These are phyloP conservation scores for Nylanderia fulva DNA, from an alignment of 1,140 invertebrate species.

Conservation along the genomic window DNA sequence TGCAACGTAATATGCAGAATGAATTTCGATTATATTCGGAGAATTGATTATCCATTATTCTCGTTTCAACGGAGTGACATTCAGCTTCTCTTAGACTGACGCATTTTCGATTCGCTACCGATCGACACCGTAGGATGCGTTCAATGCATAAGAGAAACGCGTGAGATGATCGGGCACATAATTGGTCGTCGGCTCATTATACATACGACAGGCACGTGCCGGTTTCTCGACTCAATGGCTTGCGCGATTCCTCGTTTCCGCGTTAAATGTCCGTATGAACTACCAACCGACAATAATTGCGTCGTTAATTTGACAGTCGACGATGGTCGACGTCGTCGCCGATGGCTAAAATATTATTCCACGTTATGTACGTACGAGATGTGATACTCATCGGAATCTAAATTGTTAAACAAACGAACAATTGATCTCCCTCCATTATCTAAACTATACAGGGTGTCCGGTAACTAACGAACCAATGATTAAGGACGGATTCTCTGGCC, in stretches of 20 bases:
- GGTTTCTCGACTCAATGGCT: slow-evolving; percentile 31
- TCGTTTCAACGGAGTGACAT: neutral
- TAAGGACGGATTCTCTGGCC: no score
- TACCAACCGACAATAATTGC: slow-evolving; percentile 44
- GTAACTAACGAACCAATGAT: no score
- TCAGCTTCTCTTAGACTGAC: slow-evolving; percentile 1
- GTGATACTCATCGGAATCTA: neutral
- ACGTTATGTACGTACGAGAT: neutral
- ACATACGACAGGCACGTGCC: slow-evolving; percentile 32
- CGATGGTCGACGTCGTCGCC: neutral
- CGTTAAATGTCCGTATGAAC: slow-evolving; percentile 29
- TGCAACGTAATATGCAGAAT: neutral
- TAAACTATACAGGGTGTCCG: no score
- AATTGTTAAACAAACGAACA: neutral
- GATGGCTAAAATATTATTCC: slow-evolving; percentile 6
- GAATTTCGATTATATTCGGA: neutral
- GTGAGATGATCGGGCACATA: slow-evolving; percentile 53
- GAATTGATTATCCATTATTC: slow-evolving; percentile 15
- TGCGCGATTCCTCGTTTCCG: slow-evolving; percentile 46
- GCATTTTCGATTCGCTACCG: slow-evolving; percentile 5
- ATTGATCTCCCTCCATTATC: neutral
- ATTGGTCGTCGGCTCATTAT: slow-evolving; percentile 63
- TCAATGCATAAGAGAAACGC: slow-evolving; percentile 29
- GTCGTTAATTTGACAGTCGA: slow-evolving; percentile 27
- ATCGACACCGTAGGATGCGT: neutral